phyloP scores from a whole-genome alignment of 2,888 invertebrate genomes.

The Sphinx pinastri region DNA sequence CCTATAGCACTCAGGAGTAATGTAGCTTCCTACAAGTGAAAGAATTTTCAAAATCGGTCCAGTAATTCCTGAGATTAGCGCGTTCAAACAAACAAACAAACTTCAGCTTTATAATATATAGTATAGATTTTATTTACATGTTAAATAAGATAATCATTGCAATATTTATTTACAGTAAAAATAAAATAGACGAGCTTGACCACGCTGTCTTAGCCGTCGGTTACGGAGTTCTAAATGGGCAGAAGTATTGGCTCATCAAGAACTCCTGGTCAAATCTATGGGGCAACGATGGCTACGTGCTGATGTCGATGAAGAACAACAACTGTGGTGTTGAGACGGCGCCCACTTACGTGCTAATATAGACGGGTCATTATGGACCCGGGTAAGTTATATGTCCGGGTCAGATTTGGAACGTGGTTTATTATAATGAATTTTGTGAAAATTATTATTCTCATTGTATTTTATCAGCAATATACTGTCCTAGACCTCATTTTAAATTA shows the following conservation, averaged over 20 bases:
- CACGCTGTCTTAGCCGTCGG: slow-evolving; percentile 97
- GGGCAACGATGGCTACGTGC: slow-evolving; percentile 98
- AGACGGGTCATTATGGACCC: slow-evolving; percentile 35
- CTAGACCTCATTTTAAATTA: too few species aligned
- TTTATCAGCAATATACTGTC: too few species aligned
- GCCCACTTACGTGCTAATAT: slow-evolving; percentile 93
- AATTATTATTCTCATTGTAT: too few species aligned
- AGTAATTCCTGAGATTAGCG: too few species aligned
- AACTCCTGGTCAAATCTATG: slow-evolving; percentile 99
- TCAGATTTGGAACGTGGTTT: not conserved
- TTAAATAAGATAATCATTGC: not conserved
- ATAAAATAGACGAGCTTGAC: slow-evolving; percentile 90
- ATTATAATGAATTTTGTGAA: too few species aligned
- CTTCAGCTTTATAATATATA: too few species aligned
- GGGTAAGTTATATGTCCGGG: not conserved
- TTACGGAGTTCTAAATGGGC: slow-evolving; percentile 92
- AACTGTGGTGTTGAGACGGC: slow-evolving; percentile 96
- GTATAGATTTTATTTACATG: too few species aligned
- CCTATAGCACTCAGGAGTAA: too few species aligned
- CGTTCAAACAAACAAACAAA: too few species aligned
- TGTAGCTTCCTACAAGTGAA: too few species aligned
- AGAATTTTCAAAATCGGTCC: too few species aligned
- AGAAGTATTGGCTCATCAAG: slow-evolving; percentile 96
- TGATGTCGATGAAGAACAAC: slow-evolving; percentile 95
- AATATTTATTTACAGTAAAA: slow-evolving; percentile 81